Conservation (phyloP, 2,888 invertebrate genomes). For the Phengaris alcon region DNA sequence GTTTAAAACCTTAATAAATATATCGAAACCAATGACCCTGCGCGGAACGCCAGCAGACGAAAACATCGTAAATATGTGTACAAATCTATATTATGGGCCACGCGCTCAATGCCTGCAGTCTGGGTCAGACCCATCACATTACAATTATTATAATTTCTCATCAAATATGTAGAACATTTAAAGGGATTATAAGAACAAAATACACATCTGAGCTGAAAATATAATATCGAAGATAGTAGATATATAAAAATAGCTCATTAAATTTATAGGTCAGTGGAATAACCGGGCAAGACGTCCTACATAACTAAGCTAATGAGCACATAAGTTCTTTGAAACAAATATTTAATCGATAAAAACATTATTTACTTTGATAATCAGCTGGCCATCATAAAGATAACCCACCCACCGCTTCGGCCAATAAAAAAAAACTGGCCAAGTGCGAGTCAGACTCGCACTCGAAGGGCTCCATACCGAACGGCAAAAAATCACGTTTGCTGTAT, state of each 20-base stretch:
- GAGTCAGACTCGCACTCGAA: no score
- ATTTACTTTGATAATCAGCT: neutral
- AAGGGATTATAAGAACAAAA: no score
- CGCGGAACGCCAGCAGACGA: neutral
- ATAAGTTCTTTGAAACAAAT: neutral
- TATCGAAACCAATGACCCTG: neutral
- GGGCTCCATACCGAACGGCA: no score
- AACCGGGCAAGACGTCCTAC: neutral
- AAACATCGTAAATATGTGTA: neutral
- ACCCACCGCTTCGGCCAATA: neutral
- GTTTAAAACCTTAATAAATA: neutral
- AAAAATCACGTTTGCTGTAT: no score
- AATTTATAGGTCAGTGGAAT: neutral
- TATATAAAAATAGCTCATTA: conserved; percentile 1
- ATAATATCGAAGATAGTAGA: neutral
- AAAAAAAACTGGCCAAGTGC: neutral
- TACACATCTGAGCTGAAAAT: neutral
- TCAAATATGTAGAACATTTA: no score
- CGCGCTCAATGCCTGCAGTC: no score
- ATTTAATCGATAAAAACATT: neutral
- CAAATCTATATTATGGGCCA: neutral
- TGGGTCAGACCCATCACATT: no score
- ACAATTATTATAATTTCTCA: no score
- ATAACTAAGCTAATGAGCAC: neutral
- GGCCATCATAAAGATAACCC: neutral